Evolutionary conservation across 2,113 vertebrate species (phyloP).

Genomic region (Cryptomyrus ogoouensis): DNA sequence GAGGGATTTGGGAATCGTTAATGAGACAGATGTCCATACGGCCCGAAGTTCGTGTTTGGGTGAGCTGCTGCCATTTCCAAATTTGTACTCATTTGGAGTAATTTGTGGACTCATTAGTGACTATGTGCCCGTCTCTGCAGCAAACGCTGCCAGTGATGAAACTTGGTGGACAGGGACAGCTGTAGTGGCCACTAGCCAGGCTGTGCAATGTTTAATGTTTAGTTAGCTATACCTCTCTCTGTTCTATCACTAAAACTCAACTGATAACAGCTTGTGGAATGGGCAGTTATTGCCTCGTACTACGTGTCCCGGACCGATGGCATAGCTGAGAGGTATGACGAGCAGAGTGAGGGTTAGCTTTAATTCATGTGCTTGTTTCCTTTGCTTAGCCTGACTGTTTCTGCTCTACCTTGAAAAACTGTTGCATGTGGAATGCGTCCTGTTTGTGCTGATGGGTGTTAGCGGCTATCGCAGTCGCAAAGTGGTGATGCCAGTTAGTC

Average conservation of each 20-base stretch:
- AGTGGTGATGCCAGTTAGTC: neutral
- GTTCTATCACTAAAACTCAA: neutral
- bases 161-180: neutral
- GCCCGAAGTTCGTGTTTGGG: neutral
- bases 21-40: slow-evolving; percentile 8
- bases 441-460: neutral
- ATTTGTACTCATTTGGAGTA: neutral
- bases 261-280: neutral
- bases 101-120: neutral
- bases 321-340: neutral
- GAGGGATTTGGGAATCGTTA: neutral
- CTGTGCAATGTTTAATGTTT: neutral
- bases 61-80: neutral
- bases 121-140: neutral
- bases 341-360: neutral
- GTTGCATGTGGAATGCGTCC: neutral
- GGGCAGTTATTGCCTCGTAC: neutral
- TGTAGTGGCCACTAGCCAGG: neutral
- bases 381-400: neutral
- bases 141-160: neutral
- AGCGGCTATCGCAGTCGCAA: neutral
- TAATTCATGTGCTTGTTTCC: slow-evolving; percentile 12
- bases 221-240: neutral
- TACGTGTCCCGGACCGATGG: neutral
- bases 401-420: neutral